Evolutionary conservation across 1,140 invertebrate genomes (phyloP).

Genomic region (Papilio helenus): DNA sequence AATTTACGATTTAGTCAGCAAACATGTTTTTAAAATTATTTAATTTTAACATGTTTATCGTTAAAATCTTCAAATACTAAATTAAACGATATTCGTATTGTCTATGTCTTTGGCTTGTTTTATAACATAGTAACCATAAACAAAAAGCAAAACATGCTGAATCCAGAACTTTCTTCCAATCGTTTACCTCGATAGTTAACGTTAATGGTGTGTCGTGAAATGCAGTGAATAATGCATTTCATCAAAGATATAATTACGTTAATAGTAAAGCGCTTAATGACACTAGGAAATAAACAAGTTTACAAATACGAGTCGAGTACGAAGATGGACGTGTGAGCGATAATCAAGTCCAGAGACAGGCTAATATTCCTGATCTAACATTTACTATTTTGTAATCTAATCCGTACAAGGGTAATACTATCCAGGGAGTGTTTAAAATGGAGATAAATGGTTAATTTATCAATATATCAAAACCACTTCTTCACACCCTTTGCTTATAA

Average conservation of each 20-base stretch:
- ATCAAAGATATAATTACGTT: slow-evolving; percentile 33
- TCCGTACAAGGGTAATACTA: background rate
- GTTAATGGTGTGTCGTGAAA: background rate
- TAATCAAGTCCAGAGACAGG: slow-evolving; percentile 28
- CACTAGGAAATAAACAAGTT: slow-evolving; percentile 32
- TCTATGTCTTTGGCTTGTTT: background rate
- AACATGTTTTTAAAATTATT: background rate
- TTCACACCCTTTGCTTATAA: too few relatives aligned
- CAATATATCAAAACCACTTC: background rate
- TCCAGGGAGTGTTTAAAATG: background rate
- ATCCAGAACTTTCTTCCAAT: background rate
- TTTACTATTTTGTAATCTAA: slow-evolving; percentile 22
- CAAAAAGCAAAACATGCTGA: background rate
- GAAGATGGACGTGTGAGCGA: slow-evolving; percentile 13
- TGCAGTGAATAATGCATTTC: slow-evolving; percentile 26
- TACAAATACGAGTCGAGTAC: background rate
- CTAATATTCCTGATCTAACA: background rate
- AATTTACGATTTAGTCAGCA: background rate
- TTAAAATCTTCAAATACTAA: background rate
- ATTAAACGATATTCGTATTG: background rate
- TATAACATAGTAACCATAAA: background rate
- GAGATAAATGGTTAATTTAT: background rate
- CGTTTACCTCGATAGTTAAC: background rate
- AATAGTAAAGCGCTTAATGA: slow-evolving; percentile 30
- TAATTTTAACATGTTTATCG: background rate